A percentile compares a stretch with the other conserved stretches of the same genome.
Evolutionary conservation across 2,888 invertebrate species (phyloP).

Genomic region (Dendrolimus houi): DNA sequence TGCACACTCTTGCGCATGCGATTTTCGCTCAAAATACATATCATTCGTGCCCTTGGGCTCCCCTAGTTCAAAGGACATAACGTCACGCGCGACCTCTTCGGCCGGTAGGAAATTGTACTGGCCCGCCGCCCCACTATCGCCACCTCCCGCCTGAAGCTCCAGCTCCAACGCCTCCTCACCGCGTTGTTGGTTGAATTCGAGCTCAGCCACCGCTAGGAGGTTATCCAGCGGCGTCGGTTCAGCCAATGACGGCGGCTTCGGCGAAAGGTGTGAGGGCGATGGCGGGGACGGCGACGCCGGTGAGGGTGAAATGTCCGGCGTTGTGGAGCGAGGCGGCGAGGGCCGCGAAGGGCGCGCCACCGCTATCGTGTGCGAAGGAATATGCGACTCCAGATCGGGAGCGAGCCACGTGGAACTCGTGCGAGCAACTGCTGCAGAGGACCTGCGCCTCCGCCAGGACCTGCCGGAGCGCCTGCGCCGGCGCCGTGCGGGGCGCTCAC

Average conservation of each 20-base stretch:
- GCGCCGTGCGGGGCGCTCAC: constrained; percentile 22
- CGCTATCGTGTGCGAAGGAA: constrained; percentile 78
- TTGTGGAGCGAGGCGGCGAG: constrained; percentile 18
- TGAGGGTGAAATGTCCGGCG: constrained; percentile 26
- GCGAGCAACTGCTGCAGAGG: constrained; percentile 26
- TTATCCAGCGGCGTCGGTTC: constrained; percentile 77
- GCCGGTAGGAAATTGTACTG: constrained; percentile 49
- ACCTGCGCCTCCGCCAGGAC: constrained; percentile 25
- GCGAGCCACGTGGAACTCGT: constrained; percentile 39
- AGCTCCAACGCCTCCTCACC: constrained; percentile 45
- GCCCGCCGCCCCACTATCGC: constrained; percentile 20
- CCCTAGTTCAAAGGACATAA: constrained; percentile 59
- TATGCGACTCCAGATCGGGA: constrained; percentile 77
- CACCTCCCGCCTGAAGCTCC: constrained; percentile 25
- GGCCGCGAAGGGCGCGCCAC: constrained; percentile 48
- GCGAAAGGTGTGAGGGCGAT: constrained; percentile 15
- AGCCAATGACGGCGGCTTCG: constrained; percentile 33
- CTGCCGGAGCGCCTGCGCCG: constrained; percentile 20
- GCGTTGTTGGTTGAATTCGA: constrained; percentile 78
- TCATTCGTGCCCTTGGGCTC: constrained; percentile 48
- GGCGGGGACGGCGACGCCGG: constrained; percentile 27
- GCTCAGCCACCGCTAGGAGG: constrained; percentile 79
- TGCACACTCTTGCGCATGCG: constrained; percentile 32
- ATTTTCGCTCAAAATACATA: constrained; percentile 51
- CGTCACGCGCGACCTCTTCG: constrained; percentile 52